Percentiles rank a stretch among this genome's conserved stretches.
phyloP scores from a whole-genome alignment of 2,113 vertebrate species.

The Shinisaurus crocodilurus region DNA sequence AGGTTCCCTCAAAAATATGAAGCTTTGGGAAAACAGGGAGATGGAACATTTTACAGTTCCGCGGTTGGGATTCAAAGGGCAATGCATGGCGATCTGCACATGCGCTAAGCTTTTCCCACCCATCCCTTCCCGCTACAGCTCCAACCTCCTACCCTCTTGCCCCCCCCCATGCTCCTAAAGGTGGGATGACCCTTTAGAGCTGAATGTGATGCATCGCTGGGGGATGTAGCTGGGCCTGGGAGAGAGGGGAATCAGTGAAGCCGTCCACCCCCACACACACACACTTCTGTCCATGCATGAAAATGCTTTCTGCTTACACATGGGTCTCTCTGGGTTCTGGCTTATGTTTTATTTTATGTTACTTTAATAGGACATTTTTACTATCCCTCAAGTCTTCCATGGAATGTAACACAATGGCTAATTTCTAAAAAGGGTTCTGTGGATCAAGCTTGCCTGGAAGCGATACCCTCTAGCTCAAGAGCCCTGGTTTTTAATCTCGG shows the following conservation, averaged over 20 bases:
- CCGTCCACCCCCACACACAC: not conserved
- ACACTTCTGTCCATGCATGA: not conserved
- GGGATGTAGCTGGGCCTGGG: no score
- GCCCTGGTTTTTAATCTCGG: not conserved
- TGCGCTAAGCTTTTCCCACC: not conserved
- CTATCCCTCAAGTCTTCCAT: not conserved
- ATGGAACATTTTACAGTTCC: not conserved
- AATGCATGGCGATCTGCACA: no score
- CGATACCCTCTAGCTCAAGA: not conserved
- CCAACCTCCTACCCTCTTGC: no score
- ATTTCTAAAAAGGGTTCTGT: not conserved
- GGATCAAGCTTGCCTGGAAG: not conserved
- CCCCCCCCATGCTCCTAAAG: not conserved
- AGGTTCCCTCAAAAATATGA: not conserved
- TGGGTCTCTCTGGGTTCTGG: not conserved
- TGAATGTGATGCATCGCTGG: not conserved
- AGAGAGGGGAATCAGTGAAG: not conserved
- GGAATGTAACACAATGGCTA: not conserved
- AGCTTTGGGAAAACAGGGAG: not conserved
- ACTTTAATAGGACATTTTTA: not conserved
- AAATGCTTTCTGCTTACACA: not conserved
- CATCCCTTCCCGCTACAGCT: not conserved
- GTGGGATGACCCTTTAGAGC: not conserved
- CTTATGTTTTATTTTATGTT: not conserved
- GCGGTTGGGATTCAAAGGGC: not conserved